Evolutionary conservation across 2,888 invertebrate genomes (phyloP).

Genomic region (Eubasilissa splendida): DNA sequence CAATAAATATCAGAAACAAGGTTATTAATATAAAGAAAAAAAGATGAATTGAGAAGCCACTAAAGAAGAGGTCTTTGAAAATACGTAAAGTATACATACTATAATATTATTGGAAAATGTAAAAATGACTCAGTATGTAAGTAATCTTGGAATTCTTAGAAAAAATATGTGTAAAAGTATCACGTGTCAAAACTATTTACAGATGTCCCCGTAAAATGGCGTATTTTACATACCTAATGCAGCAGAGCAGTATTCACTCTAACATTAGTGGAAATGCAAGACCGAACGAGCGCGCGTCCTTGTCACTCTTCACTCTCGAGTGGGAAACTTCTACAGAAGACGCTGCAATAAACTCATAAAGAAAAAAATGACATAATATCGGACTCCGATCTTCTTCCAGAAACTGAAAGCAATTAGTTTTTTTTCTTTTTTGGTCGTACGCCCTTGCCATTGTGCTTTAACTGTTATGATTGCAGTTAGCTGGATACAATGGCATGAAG

Average conservation of each 20-base stretch:
- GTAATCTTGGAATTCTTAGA: not conserved
- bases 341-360: conserved; percentile 55
- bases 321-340: conserved; percentile 53
- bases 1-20: too few species aligned
- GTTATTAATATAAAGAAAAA: too few species aligned
- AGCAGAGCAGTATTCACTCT: not conserved
- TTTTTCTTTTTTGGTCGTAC: conserved; percentile 39
- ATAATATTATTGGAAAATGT: not conserved
- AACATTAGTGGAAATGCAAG: conserved; percentile 17
- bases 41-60: too few species aligned
- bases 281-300: conserved; percentile 1
- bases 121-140: not conserved
- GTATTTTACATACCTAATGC: not conserved
- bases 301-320: conserved; percentile 25
- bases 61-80: too few species aligned
- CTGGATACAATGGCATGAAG: conserved; percentile 12
- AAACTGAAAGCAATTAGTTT: conserved; percentile 56
- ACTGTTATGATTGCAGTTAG: conserved; percentile 40
- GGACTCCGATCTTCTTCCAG: conserved; percentile 45
- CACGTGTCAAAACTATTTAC: not conserved
- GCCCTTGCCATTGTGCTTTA: conserved; percentile 40
- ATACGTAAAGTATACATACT: not conserved
- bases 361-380: conserved; percentile 38
- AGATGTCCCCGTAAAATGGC: not conserved
- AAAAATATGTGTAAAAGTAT: conserved; percentile 9